These are phyloP conservation scores for Linepithema humile DNA, from an alignment of 1,140 invertebrate species.

Conservation along the genomic window DNA sequence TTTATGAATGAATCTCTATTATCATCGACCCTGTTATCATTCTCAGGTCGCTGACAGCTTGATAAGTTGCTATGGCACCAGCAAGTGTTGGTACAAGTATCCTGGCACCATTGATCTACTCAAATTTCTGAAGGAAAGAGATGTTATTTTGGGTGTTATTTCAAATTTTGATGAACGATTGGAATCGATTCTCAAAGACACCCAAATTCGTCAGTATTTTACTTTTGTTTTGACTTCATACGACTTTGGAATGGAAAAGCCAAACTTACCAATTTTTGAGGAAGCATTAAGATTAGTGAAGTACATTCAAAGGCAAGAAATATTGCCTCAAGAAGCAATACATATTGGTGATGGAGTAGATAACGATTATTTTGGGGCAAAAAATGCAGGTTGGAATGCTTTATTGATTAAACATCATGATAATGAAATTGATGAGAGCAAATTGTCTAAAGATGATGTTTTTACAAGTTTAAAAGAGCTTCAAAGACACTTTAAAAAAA, in stretches of 20 bases:
- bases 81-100: conserved; percentile 89
- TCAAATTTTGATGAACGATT: conserved; percentile 95
- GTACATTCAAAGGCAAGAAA: conserved; percentile 65
- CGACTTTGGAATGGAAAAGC: conserved; percentile 90
- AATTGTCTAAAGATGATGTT: conserved; percentile 51
- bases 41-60: conserved; percentile 77
- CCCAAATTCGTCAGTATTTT: conserved; percentile 89
- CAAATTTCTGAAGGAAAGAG: conserved; percentile 83
- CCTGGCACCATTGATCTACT: conserved; percentile 88
- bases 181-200: conserved; percentile 87
- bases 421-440: conserved; percentile 18
- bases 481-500: conserved; percentile 61
- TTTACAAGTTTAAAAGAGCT: conserved; percentile 74
- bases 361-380: conserved; percentile 92
- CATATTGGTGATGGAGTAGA: conserved; percentile 92
- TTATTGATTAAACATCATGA: conserved; percentile 84
- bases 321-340: conserved; percentile 87
- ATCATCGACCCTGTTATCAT: conserved; percentile 64
- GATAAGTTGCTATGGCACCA: conserved; percentile 86
- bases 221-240: conserved; percentile 93
- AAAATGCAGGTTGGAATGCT: conserved; percentile 90
- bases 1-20: neutral
- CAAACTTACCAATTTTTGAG: conserved; percentile 89
- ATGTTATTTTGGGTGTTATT: conserved; percentile 89
- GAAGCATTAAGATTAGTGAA: conserved; percentile 86